Evolutionary conservation across 2,888 invertebrate species (phyloP).

Genomic region (Hirtodrosophila cameraria): DNA sequence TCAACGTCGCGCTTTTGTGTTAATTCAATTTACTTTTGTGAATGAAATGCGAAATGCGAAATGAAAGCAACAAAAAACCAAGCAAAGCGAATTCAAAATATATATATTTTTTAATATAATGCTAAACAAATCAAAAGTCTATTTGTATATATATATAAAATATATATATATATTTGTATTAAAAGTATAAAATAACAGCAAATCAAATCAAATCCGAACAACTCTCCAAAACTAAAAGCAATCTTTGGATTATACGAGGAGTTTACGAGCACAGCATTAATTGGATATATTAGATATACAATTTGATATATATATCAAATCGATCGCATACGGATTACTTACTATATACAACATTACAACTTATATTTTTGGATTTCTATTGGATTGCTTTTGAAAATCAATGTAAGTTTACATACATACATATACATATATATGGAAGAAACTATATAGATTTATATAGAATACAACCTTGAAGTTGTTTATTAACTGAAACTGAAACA

Average conservation of each 20-base stretch:
- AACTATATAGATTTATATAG: slow-evolving; percentile 2
- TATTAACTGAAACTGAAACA: too few species aligned
- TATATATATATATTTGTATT: slow-evolving; percentile 9
- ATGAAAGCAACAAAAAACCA: too few species aligned
- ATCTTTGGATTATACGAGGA: slow-evolving; percentile 60
- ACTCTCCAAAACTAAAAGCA: slow-evolving; percentile 9
- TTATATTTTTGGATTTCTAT: slow-evolving; percentile 40
- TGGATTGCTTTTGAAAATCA: slow-evolving; percentile 83
- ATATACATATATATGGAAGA: background rate
- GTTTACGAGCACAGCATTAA: slow-evolving; percentile 29
- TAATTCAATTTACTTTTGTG: slow-evolving; percentile 81
- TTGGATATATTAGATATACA: slow-evolving; percentile 40
- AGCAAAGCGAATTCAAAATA: slow-evolving; percentile 76
- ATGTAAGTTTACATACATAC: slow-evolving; percentile 81
- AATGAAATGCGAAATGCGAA: slow-evolving; percentile 81
- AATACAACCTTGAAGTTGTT: too few species aligned
- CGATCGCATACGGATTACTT: slow-evolving; percentile 52
- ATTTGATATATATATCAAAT: slow-evolving; percentile 1
- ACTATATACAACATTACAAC: slow-evolving; percentile 17
- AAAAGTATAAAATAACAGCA: slow-evolving; percentile 39
- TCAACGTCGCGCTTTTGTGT: slow-evolving; percentile 67
- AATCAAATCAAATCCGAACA: slow-evolving; percentile 37
- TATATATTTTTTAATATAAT: slow-evolving; percentile 74
- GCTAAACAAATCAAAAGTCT: slow-evolving; percentile 70
- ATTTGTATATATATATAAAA: slow-evolving; percentile 33